Conservation (phyloP, 2,888 invertebrate genomes). For the Erebia aethiops region DNA sequence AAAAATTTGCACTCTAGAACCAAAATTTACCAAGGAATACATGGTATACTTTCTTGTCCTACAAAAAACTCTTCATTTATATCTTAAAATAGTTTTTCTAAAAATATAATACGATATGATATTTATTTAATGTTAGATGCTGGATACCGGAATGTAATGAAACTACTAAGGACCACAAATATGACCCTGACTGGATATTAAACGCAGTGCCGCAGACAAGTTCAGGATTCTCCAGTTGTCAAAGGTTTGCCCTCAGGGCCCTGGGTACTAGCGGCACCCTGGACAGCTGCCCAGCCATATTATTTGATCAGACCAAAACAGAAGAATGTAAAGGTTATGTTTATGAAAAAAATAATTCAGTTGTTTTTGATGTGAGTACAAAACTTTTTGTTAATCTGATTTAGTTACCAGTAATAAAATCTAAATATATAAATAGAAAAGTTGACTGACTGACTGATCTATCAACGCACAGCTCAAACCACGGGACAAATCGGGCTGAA, state of each 20-base stretch:
- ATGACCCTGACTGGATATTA: slow-evolving; percentile 69
- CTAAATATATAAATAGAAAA: too few species aligned
- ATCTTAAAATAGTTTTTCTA: too few species aligned
- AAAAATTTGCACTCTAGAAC: too few species aligned
- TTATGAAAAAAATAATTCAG: slow-evolving; percentile 63
- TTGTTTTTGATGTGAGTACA: slow-evolving; percentile 68
- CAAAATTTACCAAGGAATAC: too few species aligned
- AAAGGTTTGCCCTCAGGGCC: slow-evolving; percentile 57
- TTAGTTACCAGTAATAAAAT: too few species aligned
- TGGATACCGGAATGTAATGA: slow-evolving; percentile 78
- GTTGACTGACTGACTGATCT: too few species aligned
- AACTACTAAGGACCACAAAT: slow-evolving; percentile 53
- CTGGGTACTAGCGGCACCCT: slow-evolving; percentile 52
- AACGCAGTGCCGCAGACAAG: slow-evolving; percentile 65
- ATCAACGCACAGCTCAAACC: too few species aligned
- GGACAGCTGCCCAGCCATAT: slow-evolving; percentile 54
- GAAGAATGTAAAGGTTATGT: slow-evolving; percentile 58
- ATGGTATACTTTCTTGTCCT: too few species aligned
- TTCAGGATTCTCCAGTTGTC: slow-evolving; percentile 67
- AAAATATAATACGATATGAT: neutral
- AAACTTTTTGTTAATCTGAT: neutral
- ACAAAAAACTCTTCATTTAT: neutral
- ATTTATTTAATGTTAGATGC: slow-evolving; percentile 60
- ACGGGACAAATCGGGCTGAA: too few species aligned
- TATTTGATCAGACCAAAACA: slow-evolving; percentile 50